Evolutionary conservation across 2,797 vertebrate genomes (phyloP), one percentile per base, ranked within the genome.

Genomic region (Acanthurus lineatus): DNA sequence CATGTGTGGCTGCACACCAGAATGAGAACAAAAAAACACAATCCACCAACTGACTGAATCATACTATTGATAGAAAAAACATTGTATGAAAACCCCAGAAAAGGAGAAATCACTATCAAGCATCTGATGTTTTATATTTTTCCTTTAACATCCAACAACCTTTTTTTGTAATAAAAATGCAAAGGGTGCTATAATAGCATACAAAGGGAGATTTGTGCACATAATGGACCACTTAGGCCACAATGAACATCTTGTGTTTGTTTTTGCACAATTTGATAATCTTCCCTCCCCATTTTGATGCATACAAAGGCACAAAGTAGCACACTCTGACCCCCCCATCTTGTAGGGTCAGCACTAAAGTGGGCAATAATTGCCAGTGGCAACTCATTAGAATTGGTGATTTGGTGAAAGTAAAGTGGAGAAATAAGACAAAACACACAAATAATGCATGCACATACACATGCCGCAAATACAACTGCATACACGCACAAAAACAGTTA

Each of bases 351-450:
- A 93, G 58, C 57, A 62, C 90, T 92, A 93, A 95, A 94, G 92
- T 94, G 94, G 90, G 92, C 90, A 90, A 92, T 94, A 94, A 95
- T 95, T 93, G 93, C 93, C 91, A 73, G 87, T 91, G 91, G 92
- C 92, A 92, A 94, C 90, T 93, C 93, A 94, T 95, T 94, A 94
- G 93, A 93, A 94, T 91, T 94, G 91, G 90, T 93, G 90, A 94
- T 94, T 93, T 91, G 89, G 89, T 80, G 62, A 91, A 90, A 93
- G 86, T 86, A 89, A 92, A 91, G 90, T 79, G 75, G 75, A 84
- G 91, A 91, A 90, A 90, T 74, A 82, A 86, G 73, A 81, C 68
- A 83, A 87, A 86, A 83, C 68, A 86, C 76, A 88, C 85, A 88
- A 73, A 86, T 81, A 86, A 80, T 52, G 51, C 54, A 65, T 38